Conservation (phyloP, 1,140 invertebrate genomes). For the Melipona quadrifasciata region DNA sequence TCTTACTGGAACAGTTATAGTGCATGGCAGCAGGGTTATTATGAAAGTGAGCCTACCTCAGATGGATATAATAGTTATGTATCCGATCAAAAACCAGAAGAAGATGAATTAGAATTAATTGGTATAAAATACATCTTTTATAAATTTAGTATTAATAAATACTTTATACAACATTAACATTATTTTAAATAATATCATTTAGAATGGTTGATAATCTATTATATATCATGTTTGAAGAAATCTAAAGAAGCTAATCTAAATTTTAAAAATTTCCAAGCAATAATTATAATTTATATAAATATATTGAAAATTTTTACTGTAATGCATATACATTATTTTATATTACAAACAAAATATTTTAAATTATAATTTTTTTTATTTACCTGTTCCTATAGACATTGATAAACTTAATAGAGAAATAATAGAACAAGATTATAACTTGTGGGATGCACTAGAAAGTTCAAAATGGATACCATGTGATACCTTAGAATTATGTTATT, state of each 20-base stretch:
- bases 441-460: constrained; percentile 91
- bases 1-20: constrained; percentile 81
- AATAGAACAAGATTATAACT: constrained; percentile 87
- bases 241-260: not conserved
- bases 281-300: not conserved
- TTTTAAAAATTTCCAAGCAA: not conserved
- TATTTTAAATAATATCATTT: not conserved
- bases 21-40: constrained; percentile 81
- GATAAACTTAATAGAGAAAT: constrained; percentile 89
- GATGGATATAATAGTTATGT: constrained; percentile 78
- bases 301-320: not conserved
- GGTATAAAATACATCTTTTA: constrained; percentile 76
- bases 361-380: constrained; percentile 52
- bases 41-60: constrained; percentile 79
- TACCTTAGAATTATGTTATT: constrained; percentile 83
- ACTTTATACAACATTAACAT: not conserved
- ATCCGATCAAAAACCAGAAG: constrained; percentile 79
- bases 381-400: constrained; percentile 85
- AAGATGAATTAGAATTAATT: constrained; percentile 85
- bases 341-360: not conserved
- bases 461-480: constrained; percentile 89
- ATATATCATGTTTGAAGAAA: not conserved
- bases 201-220: not conserved
- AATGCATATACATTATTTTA: not conserved
- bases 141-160: not conserved